Evolutionary conservation across 2,797 vertebrate species (phyloP).

Genomic region (Microcaecilia unicolor): DNA sequence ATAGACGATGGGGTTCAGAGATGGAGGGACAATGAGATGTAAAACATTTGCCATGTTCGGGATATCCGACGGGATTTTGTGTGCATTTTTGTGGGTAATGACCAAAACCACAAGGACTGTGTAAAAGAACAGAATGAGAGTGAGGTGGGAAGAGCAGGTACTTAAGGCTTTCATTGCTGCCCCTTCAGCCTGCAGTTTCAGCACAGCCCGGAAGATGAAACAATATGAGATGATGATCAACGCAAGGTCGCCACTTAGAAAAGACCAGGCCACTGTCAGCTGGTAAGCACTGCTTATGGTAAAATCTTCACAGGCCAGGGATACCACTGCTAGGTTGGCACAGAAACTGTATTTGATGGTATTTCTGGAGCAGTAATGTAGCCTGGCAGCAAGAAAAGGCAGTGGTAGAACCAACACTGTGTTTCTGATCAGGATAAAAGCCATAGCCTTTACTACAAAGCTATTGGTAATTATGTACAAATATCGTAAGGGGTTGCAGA

Average conservation of each 20-base stretch:
- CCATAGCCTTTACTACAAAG: constrained; percentile 7
- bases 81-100: constrained; percentile 18
- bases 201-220: constrained; percentile 20
- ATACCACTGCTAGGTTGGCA: constrained; percentile 33
- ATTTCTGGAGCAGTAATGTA: constrained; percentile 19
- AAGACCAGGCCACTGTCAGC: constrained; percentile 22
- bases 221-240: constrained; percentile 29
- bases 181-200: constrained; percentile 18
- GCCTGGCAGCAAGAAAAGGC: constrained; percentile 7
- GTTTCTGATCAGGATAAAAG: constrained; percentile 17
- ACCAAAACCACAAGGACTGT: constrained; percentile 21
- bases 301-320: constrained; percentile 23
- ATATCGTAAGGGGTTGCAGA: constrained; percentile 41
- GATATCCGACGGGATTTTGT: constrained; percentile 6
- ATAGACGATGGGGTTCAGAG: constrained; percentile 46
- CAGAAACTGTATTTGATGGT: constrained; percentile 23
- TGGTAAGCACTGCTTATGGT: constrained; percentile 20
- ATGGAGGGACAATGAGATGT: constrained; percentile 32
- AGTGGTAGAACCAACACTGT: neutral
- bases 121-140: constrained; percentile 26
- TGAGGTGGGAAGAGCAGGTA: constrained; percentile 30
- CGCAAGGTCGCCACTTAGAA: constrained; percentile 25
- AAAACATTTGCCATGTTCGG: constrained; percentile 31
- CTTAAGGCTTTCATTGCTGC: constrained; percentile 22
- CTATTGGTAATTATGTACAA: constrained; percentile 25